These are phyloP conservation scores for Percopsis transmontana DNA, from an alignment of 2,113 vertebrate genomes.

Conservation along the genomic window DNA sequence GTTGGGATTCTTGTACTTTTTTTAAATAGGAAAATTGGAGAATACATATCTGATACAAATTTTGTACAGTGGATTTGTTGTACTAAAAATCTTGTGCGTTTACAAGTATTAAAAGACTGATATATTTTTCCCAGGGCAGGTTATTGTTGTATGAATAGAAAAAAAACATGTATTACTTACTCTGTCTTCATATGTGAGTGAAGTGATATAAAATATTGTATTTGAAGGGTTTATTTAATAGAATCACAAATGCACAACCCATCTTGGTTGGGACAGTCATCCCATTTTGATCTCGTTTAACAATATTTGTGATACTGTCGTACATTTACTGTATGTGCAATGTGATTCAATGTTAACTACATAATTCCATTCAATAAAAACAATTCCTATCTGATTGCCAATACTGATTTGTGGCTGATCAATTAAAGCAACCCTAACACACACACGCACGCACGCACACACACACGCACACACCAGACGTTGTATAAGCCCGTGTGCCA, in stretches of 20 bases:
- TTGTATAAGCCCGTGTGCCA: conserved; percentile 40
- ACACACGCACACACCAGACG: conserved; percentile 28
- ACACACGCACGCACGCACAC: conserved; percentile 13
- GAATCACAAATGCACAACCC: conserved; percentile 39
- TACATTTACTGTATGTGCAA: background rate
- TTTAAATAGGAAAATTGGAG: conserved; percentile 18
- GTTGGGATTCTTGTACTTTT: conserved; percentile 32
- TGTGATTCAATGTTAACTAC: background rate
- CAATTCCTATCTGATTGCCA: background rate
- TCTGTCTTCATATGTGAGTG: conserved; percentile 46
- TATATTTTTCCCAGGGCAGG: conserved; percentile 17
- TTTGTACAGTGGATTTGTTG: conserved; percentile 37
- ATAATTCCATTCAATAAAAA: background rate
- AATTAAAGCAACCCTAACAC: background rate
- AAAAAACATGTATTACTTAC: conserved; percentile 28
- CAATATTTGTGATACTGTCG: conserved; percentile 23
- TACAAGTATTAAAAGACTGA: conserved; percentile 6
- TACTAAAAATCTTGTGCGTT: conserved; percentile 61
- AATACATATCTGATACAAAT: conserved; percentile 25
- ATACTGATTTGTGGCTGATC: conserved; percentile 20
- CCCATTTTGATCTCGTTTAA: too few species aligned
- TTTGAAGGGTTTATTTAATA: conserved; percentile 34
- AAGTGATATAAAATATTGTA: conserved; percentile 44
- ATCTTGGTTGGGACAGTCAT: conserved; percentile 7
- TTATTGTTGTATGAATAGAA: conserved; percentile 35